A percentile compares a stretch with the other conserved stretches of the same genome.
Conservation (phyloP, 1,140 invertebrate species). For the Metaphire vulgaris region DNA sequence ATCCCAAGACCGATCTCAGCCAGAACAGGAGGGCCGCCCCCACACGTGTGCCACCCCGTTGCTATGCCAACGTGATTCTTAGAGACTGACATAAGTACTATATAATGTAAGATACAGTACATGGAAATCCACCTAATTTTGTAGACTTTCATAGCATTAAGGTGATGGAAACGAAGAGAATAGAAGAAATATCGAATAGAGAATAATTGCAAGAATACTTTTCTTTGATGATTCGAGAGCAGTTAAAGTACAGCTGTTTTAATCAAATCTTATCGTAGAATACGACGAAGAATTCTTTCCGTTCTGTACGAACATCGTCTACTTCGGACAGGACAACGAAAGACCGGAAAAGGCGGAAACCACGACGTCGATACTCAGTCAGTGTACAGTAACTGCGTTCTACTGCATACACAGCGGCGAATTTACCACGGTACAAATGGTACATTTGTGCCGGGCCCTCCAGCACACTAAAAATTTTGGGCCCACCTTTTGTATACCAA, state of each 20-base stretch:
- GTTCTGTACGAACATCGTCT: conserved; percentile 11
- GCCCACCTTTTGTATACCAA: too few relatives aligned
- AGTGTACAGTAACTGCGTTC: not conserved
- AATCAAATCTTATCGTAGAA: not conserved
- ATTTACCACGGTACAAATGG: too few relatives aligned
- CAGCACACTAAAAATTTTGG: too few relatives aligned
- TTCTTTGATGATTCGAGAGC: not conserved
- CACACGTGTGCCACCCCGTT: too few relatives aligned
- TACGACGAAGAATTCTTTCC: not conserved
- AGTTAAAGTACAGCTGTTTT: not conserved
- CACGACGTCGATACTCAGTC: not conserved
- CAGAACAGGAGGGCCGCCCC: too few relatives aligned
- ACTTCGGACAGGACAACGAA: conserved; percentile 20
- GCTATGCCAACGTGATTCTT: too few relatives aligned
- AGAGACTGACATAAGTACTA: too few relatives aligned
- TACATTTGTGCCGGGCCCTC: too few relatives aligned
- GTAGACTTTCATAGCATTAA: not conserved
- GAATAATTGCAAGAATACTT: not conserved
- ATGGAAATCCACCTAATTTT: not conserved
- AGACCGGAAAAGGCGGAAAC: conserved; percentile 14
- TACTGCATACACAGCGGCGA: not conserved
- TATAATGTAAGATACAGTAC: not conserved
- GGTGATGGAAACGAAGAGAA: not conserved
- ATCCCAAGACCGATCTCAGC: too few relatives aligned
- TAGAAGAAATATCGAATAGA: not conserved